Conservation (phyloP, 2,113 vertebrate genomes). For the Ammospiza caudacuta region DNA sequence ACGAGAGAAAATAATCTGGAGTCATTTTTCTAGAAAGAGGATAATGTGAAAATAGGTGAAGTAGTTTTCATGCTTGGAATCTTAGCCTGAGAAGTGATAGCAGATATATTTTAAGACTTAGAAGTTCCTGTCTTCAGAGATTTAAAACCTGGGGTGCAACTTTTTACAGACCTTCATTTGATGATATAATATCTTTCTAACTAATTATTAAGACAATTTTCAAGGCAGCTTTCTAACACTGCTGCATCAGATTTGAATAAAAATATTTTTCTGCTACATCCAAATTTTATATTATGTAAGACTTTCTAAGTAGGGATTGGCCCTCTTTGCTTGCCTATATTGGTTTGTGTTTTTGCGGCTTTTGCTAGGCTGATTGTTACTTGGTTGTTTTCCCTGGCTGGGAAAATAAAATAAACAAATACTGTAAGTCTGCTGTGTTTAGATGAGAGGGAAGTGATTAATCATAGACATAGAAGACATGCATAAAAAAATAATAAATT, state of each 20-base stretch:
- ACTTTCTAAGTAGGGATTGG: not conserved
- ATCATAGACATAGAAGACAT: not conserved
- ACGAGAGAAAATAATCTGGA: not conserved
- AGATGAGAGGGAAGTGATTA: not conserved
- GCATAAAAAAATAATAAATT: not conserved
- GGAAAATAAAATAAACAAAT: not conserved
- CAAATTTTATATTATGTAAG: not conserved
- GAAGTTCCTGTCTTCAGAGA: not conserved
- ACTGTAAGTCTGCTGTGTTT: not conserved
- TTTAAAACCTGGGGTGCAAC: not conserved
- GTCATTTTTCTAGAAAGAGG: not conserved
- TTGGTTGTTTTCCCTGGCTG: not conserved
- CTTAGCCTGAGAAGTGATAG: not conserved
- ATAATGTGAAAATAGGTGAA: not conserved
- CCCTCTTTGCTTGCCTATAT: not conserved
- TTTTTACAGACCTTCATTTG: not conserved
- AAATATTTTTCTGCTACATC: not conserved
- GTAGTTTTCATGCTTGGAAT: not conserved
- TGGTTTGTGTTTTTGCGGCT: not conserved
- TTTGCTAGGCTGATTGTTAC: not conserved
- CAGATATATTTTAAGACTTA: not conserved
- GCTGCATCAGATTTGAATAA: not conserved
- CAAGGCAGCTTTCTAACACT: not conserved
- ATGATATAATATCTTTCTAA: not conserved
- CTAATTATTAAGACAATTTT: not conserved